Conservation (phyloP, 2,888 invertebrate genomes). For the Nymphalis polychloros region DNA sequence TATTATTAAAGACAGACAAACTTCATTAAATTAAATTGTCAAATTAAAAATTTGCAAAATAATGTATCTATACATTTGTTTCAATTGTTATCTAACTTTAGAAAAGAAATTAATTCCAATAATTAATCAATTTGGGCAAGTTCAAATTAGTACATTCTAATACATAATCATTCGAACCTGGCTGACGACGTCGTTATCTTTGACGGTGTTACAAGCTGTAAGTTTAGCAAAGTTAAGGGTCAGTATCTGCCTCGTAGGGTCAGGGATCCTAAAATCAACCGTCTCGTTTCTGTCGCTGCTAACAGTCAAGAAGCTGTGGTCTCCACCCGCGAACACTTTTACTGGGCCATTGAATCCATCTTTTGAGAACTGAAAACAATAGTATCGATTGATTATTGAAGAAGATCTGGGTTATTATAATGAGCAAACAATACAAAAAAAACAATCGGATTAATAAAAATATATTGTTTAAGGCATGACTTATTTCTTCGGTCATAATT, state of each 20-base stretch:
- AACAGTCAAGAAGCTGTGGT: slow-evolving; percentile 91
- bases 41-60: background rate
- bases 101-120: too few species aligned
- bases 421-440: background rate
- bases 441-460: too few species aligned
- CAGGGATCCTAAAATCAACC: slow-evolving; percentile 84
- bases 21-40: background rate
- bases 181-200: slow-evolving; percentile 85
- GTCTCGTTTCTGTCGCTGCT: slow-evolving; percentile 67
- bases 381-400: background rate
- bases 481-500: too few species aligned
- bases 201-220: slow-evolving; percentile 82
- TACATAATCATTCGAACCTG: slow-evolving; percentile 54
- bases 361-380: slow-evolving; percentile 61
- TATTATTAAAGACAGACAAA: too few species aligned
- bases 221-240: slow-evolving; percentile 83
- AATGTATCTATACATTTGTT: background rate
- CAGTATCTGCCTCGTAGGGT: slow-evolving; percentile 84
- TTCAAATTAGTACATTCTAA: background rate
- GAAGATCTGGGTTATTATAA: background rate
- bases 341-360: slow-evolving; percentile 73
- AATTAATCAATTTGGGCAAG: too few species aligned
- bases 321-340: slow-evolving; percentile 90
- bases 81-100: too few species aligned
- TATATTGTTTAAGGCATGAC: too few species aligned